These are phyloP conservation scores for Sinosuthora webbiana DNA, from an alignment of 2,113 vertebrate genomes.

Conservation along the genomic window DNA sequence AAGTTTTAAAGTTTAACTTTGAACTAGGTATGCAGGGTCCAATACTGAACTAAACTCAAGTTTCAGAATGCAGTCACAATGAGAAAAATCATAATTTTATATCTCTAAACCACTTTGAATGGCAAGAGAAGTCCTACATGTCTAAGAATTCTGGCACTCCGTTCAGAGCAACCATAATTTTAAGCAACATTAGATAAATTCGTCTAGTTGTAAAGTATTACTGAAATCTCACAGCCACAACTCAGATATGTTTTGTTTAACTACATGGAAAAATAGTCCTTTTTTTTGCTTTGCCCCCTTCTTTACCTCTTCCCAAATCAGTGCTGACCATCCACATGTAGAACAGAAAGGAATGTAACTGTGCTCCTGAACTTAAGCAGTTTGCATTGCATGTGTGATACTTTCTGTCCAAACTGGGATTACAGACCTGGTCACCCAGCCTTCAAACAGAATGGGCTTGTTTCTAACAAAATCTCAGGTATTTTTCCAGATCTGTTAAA, in stretches of 20 bases:
- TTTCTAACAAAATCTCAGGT: not conserved
- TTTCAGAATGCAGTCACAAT: not conserved
- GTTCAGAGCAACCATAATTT: not conserved
- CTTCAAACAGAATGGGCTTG: not conserved
- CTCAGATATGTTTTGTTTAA: not conserved
- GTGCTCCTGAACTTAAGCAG: accelerated
- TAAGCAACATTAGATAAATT: not conserved
- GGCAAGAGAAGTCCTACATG: not conserved
- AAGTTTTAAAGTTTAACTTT: not conserved
- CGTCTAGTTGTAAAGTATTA: not conserved
- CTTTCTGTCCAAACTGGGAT: not conserved
- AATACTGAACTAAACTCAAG: not conserved
- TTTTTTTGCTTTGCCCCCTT: not conserved
- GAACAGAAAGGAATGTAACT: not conserved
- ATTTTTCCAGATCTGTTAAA: not conserved
- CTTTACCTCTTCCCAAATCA: not conserved
- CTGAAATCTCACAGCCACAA: not conserved
- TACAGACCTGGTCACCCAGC: not conserved
- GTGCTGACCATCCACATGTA: not conserved
- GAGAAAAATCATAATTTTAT: not conserved
- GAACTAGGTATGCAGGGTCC: not conserved
- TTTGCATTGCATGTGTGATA: not conserved
- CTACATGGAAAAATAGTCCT: not conserved
- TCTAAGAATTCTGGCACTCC: not conserved
- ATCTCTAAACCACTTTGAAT: not conserved